Percentiles rank a stretch among this genome's conserved stretches.
Conservation (phyloP, 2,113 vertebrate genomes). For the Cebus imitator region DNA sequence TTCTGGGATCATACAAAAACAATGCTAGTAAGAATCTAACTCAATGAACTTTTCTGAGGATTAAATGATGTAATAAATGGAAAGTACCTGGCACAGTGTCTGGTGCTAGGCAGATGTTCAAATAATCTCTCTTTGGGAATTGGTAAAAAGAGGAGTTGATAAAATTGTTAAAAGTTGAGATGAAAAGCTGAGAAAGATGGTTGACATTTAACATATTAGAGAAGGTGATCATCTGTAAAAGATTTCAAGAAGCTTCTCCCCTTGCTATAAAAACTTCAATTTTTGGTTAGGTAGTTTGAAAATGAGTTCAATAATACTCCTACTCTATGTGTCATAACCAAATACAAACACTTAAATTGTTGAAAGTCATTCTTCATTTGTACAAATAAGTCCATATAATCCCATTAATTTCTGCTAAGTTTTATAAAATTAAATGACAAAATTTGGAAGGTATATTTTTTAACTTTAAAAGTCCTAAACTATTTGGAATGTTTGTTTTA, state of each 20-base stretch:
- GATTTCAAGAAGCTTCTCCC: background rate
- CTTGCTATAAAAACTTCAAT: conserved; percentile 22
- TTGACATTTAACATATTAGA: background rate
- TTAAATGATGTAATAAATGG: background rate
- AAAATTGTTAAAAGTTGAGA: conserved; percentile 16
- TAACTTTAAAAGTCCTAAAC: background rate
- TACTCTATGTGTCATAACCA: background rate
- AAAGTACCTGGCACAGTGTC: background rate
- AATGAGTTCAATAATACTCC: background rate
- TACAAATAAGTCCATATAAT: background rate
- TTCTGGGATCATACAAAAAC: background rate
- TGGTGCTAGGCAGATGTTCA: background rate
- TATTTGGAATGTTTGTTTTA: conserved; percentile 65
- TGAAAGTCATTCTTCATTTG: background rate
- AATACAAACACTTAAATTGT: background rate
- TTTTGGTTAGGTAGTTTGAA: background rate
- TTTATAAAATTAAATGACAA: background rate
- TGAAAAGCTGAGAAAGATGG: background rate
- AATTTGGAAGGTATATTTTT: background rate
- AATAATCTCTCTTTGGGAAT: conserved; percentile 27
- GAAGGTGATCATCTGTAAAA: background rate
- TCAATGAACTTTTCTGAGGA: background rate
- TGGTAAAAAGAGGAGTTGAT: background rate
- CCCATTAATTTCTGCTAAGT: background rate
- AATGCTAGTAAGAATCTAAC: background rate